Evolutionary conservation across 1,140 invertebrate species (phyloP).

Genomic region (Bombus huntii): DNA sequence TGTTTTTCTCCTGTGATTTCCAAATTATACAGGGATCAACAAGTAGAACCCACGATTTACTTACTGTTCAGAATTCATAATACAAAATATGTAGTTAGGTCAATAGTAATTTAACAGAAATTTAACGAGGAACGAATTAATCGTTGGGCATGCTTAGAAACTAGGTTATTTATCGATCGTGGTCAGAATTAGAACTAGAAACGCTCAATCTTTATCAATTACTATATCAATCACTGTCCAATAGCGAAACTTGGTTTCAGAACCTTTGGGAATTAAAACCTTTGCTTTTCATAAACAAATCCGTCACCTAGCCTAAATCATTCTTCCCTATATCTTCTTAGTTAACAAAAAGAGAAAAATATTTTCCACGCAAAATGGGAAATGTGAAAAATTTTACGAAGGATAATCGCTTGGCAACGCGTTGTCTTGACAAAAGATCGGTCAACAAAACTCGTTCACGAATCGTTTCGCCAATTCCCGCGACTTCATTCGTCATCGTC

Average conservation of each 20-base stretch:
- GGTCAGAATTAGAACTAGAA: background rate
- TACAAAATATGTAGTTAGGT: background rate
- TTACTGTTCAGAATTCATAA: background rate
- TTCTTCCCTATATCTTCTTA: background rate
- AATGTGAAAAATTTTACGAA: background rate
- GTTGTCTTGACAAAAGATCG: background rate
- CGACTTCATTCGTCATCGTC: slow-evolving; percentile 5
- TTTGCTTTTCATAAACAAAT: background rate
- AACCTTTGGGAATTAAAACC: background rate
- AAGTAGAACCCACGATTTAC: background rate
- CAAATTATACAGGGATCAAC: background rate
- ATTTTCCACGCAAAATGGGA: background rate
- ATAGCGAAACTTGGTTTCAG: background rate
- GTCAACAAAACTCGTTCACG: background rate
- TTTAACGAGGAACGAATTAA: background rate
- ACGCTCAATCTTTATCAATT: background rate
- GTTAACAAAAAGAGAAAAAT: background rate
- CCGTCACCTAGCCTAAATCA: background rate
- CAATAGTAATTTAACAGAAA: background rate
- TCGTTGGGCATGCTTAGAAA: background rate
- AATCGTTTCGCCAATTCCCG: background rate
- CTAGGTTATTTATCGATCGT: background rate
- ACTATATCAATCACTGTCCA: background rate
- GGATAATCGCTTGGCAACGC: background rate
- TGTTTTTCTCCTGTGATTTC: background rate